Base-by-base conservation (phyloP, 2,888 invertebrate genomes). In the Brenthis hecate region DNA sequence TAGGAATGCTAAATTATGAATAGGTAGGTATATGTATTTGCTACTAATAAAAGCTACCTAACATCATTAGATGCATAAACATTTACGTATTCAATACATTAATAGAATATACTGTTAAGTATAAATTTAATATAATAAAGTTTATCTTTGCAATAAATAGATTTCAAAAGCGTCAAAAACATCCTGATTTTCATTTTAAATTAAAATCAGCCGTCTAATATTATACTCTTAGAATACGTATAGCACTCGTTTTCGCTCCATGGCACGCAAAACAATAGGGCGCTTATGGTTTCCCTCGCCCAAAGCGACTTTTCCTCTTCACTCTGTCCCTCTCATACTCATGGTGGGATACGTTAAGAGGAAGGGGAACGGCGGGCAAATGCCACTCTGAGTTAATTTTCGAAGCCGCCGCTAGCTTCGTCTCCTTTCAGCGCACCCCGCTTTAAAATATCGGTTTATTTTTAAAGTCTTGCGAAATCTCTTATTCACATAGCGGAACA, bases 351-450 rank as follows among this genome's bases (percentile, higher is more conserved):
- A 64, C 67, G 69, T 72, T 81, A 89, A 74, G 75, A 81, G 84
- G 72, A 72, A 72, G 70, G 82, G 77, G 69, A 75, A 80, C 74
- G 75, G 76, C 77, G 78, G 76, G 82, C 82, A 79, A 85, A 88
- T 88, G 89, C 86, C 86, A 89, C 90, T 91, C 88, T 87, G 79
- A 86, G 91, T 88, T 91, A 92, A 92, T 92, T 92, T 91, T 86
- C 85, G 79, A 76, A 81, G 86, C 85, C 86, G 82, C 83, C 84
- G 85, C 82, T 81, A 80, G 80, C 81, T 80, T 79, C 80, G 82
- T 81, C 82, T 83, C 83, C 78, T 83, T 82, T 84, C 79, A 78
- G 80, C 80, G 76, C 80, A 80, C 77, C 80, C 77, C 74, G 74
- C 73, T 80, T 80, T 78, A 79, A 81, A 82, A 81, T 80, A 81